Percentiles rank a stretch among this genome's conserved stretches.
Evolutionary conservation across 23 tunicate species (phyloP).

Genomic region (Halocynthia aurantium): DNA sequence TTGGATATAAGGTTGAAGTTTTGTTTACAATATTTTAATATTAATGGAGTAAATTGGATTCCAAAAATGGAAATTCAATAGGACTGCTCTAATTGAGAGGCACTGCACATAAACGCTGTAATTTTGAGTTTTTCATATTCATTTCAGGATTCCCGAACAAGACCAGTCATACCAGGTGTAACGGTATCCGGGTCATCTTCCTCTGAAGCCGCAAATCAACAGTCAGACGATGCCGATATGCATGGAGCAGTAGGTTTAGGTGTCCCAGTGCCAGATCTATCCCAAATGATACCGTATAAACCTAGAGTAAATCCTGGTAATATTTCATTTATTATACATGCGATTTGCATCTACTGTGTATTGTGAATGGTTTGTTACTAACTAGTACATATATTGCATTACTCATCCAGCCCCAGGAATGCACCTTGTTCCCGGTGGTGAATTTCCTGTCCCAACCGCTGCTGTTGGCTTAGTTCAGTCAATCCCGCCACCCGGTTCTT

Average conservation of each 20-base stretch:
- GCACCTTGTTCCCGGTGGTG: conserved; percentile 94
- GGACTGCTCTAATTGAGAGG: not conserved
- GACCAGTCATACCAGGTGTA: conserved; percentile 7
- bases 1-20: conserved; percentile 85
- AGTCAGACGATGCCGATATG: conserved; percentile 15
- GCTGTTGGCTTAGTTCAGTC: conserved; percentile 42
- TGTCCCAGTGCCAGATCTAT: conserved; percentile 56
- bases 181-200: conserved; percentile 4
- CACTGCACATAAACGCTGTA: not conserved
- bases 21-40: not conserved
- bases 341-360: not conserved
- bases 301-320: conserved; percentile 80
- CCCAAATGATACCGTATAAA: conserved; percentile 89
- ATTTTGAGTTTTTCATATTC: not conserved
- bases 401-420: conserved; percentile 58
- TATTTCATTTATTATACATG: conserved; percentile 4
- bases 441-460: conserved; percentile 78
- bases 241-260: conserved; percentile 53
- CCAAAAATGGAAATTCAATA: not conserved
- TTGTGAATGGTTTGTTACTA: not conserved
- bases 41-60: not conserved
- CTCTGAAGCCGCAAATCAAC: conserved; percentile 11
- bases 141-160: conserved; percentile 13
- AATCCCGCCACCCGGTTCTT: conserved; percentile 84
- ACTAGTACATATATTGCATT: not conserved